A percentile compares a stretch with the other conserved stretches of the same genome.
Conservation (phyloP, 2,888 invertebrate genomes). For the Sarcophaga variegata region DNA sequence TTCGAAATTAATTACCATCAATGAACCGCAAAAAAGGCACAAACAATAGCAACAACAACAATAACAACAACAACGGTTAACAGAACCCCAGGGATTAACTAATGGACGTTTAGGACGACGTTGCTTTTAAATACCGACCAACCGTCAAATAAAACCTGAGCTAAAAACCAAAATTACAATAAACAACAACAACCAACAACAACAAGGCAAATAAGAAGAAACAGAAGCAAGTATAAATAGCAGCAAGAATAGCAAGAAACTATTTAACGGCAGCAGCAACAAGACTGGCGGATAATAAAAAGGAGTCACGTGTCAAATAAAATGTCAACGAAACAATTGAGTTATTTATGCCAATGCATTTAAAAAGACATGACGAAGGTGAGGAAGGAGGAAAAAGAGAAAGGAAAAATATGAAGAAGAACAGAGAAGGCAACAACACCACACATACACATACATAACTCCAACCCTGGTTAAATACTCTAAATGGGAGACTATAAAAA, state of each 20-base stretch:
- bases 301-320: constrained; percentile 81
- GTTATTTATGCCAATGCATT: constrained; percentile 77
- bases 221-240: background rate
- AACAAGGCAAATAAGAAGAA: background rate
- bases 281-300: constrained; percentile 66
- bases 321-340: constrained; percentile 82
- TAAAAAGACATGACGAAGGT: background rate
- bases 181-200: constrained; percentile 26
- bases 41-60: constrained; percentile 51
- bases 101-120: constrained; percentile 61
- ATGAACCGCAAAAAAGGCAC: constrained; percentile 72
- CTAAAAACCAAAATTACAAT: constrained; percentile 17
- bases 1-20: constrained; percentile 78
- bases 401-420: background rate
- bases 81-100: constrained; percentile 56
- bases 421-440: background rate
- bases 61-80: constrained; percentile 22
- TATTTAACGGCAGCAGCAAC: constrained; percentile 55
- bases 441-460: background rate
- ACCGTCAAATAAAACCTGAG: constrained; percentile 62
- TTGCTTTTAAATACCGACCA: constrained; percentile 64
- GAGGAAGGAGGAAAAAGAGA: background rate
- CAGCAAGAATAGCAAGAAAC: constrained; percentile 45
- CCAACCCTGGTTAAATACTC: too few species aligned
- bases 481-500: too few species aligned